A percentile compares a stretch with the other conserved stretches of the same genome.
Conservation (phyloP, 2,888 invertebrate species). For the Hyposoter didymator region DNA sequence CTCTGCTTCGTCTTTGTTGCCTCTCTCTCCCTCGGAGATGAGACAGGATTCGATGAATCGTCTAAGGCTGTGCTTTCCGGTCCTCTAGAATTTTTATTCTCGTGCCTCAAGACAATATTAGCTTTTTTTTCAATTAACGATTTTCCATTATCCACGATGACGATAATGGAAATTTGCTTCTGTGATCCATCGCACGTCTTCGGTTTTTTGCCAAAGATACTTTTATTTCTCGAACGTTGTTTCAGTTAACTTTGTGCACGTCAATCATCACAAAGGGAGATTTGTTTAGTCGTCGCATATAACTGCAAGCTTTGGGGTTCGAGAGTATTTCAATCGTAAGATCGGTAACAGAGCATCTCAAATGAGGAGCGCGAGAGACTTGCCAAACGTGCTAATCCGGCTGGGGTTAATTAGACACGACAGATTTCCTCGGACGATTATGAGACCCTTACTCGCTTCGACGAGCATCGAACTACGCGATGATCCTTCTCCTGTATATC, state of each 20-base stretch:
- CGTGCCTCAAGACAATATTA: slow-evolving; percentile 19
- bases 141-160: background rate
- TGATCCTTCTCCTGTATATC: slow-evolving; percentile 65
- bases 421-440: slow-evolving; percentile 63
- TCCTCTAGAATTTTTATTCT: slow-evolving; percentile 31
- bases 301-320: background rate
- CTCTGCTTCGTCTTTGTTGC: slow-evolving; percentile 27
- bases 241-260: background rate
- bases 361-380: slow-evolving; percentile 41
- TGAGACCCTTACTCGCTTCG: slow-evolving; percentile 51
- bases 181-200: slow-evolving; percentile 17
- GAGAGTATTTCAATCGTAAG: background rate
- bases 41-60: slow-evolving; percentile 73
- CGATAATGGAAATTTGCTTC: background rate
- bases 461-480: slow-evolving; percentile 60
- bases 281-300: background rate
- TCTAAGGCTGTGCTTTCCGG: slow-evolving; percentile 57
- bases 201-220: background rate
- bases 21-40: slow-evolving; percentile 19
- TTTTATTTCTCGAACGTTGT: background rate
- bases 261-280: background rate
- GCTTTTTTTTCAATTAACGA: slow-evolving; percentile 19
- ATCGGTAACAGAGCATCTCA: background rate
- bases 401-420: slow-evolving; percentile 68
- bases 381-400: slow-evolving; percentile 52